These are phyloP conservation scores for Rhaphigaster nebulosa DNA, from an alignment of 2,888 invertebrate species.

Conservation along the genomic window DNA sequence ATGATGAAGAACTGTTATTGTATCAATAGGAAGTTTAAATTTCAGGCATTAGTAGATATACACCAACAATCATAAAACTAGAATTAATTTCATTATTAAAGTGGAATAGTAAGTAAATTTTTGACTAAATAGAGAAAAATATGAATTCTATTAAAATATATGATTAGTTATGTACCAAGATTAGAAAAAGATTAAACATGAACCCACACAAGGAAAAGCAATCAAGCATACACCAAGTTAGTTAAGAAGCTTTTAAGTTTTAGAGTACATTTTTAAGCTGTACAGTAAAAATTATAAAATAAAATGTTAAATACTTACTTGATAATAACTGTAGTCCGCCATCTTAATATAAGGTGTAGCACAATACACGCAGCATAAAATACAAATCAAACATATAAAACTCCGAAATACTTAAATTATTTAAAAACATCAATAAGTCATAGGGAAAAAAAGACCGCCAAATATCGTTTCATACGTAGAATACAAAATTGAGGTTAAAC, in stretches of 20 bases:
- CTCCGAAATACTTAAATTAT: neutral
- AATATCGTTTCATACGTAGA: slow-evolving; percentile 51
- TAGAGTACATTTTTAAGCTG: neutral
- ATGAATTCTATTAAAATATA: neutral
- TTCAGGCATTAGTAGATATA: neutral
- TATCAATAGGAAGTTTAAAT: neutral
- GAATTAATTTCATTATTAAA: neutral
- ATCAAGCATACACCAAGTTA: slow-evolving; percentile 18
- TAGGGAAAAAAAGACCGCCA: slow-evolving; percentile 42
- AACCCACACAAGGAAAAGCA: slow-evolving; percentile 7
- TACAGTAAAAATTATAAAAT: neutral
- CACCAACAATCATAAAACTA: neutral
- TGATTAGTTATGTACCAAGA: neutral
- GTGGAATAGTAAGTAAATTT: neutral
- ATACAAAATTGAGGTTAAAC: slow-evolving; percentile 61
- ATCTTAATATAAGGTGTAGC: slow-evolving; percentile 70
- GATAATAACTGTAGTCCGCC: slow-evolving; percentile 77
- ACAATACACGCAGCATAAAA: slow-evolving; percentile 34
- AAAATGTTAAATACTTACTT: slow-evolving; percentile 71
- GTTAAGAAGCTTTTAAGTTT: slow-evolving; percentile 2
- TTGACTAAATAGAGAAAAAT: neutral
- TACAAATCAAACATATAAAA: slow-evolving; percentile 51
- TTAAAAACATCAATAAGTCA: slow-evolving; percentile 30
- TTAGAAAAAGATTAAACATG: slow-evolving; percentile 21
- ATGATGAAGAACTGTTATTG: neutral